Evolutionary conservation across 2,797 vertebrate genomes (phyloP).

Genomic region (Onychomys torridus): DNA sequence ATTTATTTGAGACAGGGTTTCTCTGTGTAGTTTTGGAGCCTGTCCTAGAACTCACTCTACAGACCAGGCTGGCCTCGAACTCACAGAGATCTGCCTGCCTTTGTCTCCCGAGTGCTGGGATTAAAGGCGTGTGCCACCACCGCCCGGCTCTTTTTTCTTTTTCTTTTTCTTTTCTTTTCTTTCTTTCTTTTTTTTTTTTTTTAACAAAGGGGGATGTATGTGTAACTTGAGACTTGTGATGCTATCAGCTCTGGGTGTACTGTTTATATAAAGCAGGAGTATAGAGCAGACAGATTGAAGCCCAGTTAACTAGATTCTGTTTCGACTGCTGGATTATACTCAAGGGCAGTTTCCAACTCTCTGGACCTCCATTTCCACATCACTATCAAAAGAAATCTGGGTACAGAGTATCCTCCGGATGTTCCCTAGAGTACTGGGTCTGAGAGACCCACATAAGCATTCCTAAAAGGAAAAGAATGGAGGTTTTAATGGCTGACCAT

Average conservation of each 20-base stretch:
- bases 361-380: not conserved
- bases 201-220: conserved; percentile 25
- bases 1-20: too few relatives aligned
- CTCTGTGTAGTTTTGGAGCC: too few relatives aligned
- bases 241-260: conserved; percentile 54
- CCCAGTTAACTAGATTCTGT: not conserved
- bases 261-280: conserved; percentile 26
- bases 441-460: not conserved
- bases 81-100: too few relatives aligned
- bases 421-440: not conserved
- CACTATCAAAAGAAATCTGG: not conserved
- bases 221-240: conserved; percentile 65
- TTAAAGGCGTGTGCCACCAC: too few relatives aligned
- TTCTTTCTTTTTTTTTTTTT: not conserved
- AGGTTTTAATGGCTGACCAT: not conserved
- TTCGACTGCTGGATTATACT: not conserved
- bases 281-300: not conserved
- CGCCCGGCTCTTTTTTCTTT: too few relatives aligned
- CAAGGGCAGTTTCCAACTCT: not conserved
- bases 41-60: too few relatives aligned
- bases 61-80: too few relatives aligned
- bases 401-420: not conserved
- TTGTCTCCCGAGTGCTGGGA: too few relatives aligned
- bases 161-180: too few relatives aligned
- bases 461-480: not conserved